Evolutionary conservation across 2,888 invertebrate species (phyloP), one percentile per base, ranked within the genome.

Genomic region (Tachystola acroxantha): DNA sequence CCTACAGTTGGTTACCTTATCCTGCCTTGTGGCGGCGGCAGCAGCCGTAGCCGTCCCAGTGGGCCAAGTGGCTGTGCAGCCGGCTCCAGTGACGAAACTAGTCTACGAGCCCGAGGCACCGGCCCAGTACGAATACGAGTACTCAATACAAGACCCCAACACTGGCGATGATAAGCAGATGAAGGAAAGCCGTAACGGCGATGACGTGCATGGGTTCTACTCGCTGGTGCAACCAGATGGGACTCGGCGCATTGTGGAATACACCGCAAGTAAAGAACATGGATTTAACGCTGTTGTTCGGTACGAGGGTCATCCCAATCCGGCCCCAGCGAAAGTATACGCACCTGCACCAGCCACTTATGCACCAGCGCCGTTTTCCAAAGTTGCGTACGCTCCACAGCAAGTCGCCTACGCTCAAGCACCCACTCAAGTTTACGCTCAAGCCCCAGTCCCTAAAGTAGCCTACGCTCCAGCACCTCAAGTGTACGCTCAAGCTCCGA

Each of bases 181-280:
- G 64, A 70, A 80, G 49, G 87, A 87, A 47, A 53, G 66, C 32
- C 85, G 86, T 46, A 52, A 60, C 43, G 85, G 85, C 2, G 80
- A 87, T 53, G 62, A 55, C 40, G 80, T 86, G 29, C 80, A 80
- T 32, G 86, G 87, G 42, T 79, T 73, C 16, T 86, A 87, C 71
- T 82, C 86, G 3, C 71, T 87, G n/a, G 64, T 87, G 25, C 86
- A 87, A 42, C 84, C 85, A 42, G 86, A 87, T 32, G 86, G 87
- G 1, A 70, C 76, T 26, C 70, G 63, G 51, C 77, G 86, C 45
- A 73, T 85, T 42, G 86, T 86, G 4, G 81, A 84, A 40, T 86
- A 86, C 70, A 73, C 78, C 53, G 59, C 84, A 11, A 84, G 85
- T 57, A 67, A 70, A 34, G 70, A 57, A 40, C 54, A 77, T 55